A percentile compares a stretch with the other conserved stretches of the same genome.
These are phyloP conservation scores for Gymnoscopelus braueri DNA, from an alignment of 2,797 vertebrate species.

Conservation along the genomic window DNA sequence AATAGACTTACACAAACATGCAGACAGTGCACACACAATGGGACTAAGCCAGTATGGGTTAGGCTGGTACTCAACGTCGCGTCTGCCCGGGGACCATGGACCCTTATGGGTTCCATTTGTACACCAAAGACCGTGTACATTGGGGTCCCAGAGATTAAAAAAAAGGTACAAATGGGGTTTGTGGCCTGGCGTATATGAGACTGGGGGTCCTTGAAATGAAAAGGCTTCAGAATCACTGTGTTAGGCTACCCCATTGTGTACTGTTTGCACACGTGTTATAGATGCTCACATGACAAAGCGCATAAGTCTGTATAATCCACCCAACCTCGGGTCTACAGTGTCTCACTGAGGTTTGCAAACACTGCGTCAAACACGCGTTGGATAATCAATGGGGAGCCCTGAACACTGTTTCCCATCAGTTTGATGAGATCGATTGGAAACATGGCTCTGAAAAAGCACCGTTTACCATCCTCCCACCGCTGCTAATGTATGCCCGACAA, in stretches of 20 bases:
- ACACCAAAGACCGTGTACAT: too few species aligned
- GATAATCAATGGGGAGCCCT: neutral
- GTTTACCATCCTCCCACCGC: neutral
- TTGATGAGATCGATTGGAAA: too few species aligned
- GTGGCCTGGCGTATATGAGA: too few species aligned
- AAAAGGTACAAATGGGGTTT: too few species aligned
- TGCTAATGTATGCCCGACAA: conserved; percentile 13
- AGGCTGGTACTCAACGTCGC: too few species aligned
- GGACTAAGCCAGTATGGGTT: too few species aligned
- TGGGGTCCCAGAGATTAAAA: too few species aligned
- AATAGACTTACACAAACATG: neutral
- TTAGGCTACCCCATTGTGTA: neutral
- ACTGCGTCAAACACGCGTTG: conserved; percentile 6
- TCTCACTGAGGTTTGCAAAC: neutral
- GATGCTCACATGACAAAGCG: neutral
- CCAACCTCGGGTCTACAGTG: neutral
- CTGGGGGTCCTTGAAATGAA: too few species aligned
- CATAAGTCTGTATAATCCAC: neutral
- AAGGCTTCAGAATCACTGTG: too few species aligned
- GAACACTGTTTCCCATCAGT: neutral
- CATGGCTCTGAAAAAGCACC: neutral
- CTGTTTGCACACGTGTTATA: neutral
- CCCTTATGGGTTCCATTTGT: too few species aligned
- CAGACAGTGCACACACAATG: neutral
- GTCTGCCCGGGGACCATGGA: too few species aligned